Conservation (phyloP, 1,140 invertebrate genomes). For the Phymastichus coffea region DNA sequence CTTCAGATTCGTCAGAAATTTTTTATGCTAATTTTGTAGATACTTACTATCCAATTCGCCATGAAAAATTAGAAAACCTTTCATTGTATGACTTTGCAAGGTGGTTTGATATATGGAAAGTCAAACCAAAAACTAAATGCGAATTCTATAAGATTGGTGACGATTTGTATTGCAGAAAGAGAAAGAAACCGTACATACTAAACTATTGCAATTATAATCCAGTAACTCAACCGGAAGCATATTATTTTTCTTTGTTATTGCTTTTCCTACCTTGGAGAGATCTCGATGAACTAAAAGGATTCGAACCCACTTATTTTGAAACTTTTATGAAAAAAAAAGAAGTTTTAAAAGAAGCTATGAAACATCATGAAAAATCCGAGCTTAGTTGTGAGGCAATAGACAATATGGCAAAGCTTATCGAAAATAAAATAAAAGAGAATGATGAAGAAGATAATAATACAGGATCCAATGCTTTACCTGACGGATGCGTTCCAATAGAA, state of each 20-base stretch:
- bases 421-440: conserved; percentile 25
- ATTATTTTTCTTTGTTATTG: conserved; percentile 37
- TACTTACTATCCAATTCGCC: conserved; percentile 24
- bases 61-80: not conserved
- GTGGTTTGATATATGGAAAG: conserved; percentile 14
- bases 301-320: conserved; percentile 30
- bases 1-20: conserved; percentile 22
- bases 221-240: conserved; percentile 34
- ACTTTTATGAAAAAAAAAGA: conserved; percentile 29
- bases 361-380: conserved; percentile 34
- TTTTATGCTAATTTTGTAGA: conserved; percentile 28
- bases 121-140: conserved; percentile 8
- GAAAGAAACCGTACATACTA: conserved; percentile 32
- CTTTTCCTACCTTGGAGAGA: conserved; percentile 40
- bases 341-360: conserved; percentile 21
- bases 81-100: conserved; percentile 21
- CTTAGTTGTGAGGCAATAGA: conserved; percentile 31
- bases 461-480: conserved; percentile 5
- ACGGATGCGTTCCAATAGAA: conserved; percentile 16
- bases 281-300: conserved; percentile 28
- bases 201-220: conserved; percentile 36
- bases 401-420: conserved; percentile 26
- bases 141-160: conserved; percentile 25
- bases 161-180: conserved; percentile 31
- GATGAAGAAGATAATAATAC: conserved; percentile 11